Evolutionary conservation across 1,140 invertebrate genomes (phyloP).

Genomic region (Notospermus geniculatus): DNA sequence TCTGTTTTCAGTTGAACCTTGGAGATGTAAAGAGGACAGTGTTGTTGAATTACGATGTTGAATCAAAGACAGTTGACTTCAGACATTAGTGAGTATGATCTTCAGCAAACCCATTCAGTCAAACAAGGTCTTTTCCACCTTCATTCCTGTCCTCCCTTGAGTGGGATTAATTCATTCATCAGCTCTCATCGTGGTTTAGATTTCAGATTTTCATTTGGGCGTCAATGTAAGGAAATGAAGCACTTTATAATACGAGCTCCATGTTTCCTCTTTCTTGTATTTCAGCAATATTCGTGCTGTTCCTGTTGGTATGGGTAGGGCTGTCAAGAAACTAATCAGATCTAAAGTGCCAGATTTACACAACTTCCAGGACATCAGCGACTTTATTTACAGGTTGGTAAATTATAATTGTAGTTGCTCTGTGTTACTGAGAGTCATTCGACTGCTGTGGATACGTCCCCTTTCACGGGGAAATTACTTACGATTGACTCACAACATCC

Average conservation of each 20-base stretch:
- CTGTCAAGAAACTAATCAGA: constrained; percentile 91
- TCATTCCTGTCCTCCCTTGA: too few species aligned
- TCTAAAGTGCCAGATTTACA: constrained; percentile 82
- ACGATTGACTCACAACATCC: too few species aligned
- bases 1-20: constrained; percentile 72
- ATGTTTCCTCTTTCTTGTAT: constrained; percentile 11
- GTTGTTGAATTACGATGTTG: constrained; percentile 84
- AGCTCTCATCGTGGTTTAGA: too few species aligned
- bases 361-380: constrained; percentile 82
- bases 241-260: too few species aligned
- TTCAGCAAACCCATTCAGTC: too few species aligned
- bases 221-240: too few species aligned
- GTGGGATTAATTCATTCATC: too few species aligned
- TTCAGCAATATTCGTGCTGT: constrained; percentile 60
- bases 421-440: too few species aligned
- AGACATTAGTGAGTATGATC: constrained; percentile 76
- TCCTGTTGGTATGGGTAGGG: constrained; percentile 84
- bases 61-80: constrained; percentile 85
- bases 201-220: too few species aligned
- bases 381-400: constrained; percentile 48
- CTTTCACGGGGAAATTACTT: too few species aligned
- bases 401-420: constrained; percentile 11
- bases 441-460: too few species aligned
- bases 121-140: too few species aligned
- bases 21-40: constrained; percentile 86